Evolutionary conservation across 1,140 invertebrate species (phyloP), one percentile per base, ranked within the genome.

Genomic region (Aleiodes sp.): DNA sequence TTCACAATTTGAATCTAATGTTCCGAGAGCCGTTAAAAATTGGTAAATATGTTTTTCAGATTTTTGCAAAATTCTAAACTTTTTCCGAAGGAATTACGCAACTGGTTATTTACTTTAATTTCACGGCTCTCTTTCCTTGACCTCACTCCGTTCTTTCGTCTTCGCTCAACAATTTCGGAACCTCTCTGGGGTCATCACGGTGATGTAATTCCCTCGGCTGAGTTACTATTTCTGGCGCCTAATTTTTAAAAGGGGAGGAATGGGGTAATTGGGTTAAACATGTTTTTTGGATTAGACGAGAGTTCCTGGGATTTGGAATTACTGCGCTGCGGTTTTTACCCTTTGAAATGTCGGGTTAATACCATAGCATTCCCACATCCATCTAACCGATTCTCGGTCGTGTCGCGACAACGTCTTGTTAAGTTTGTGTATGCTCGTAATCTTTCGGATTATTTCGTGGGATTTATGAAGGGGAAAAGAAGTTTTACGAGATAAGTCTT

Each of bases 221-320:
- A 2, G 46, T 21, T 52, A 24, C 46, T 52, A 52, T 52, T 52
- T 52, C 16, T 24, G 46, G 46, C 2, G 28, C 21, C 29, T 28
- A n/a, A 6, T n/a, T 24, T 65, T 52, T 64, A 9, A 8, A 28
- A 16, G 39, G 29, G 28, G 9, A 43, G 7, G 19, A 28, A 12
- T n/a, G 33, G 65, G 19, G 26, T 67, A 63, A 63, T 63, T 64
- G 29, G 60, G 57, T 63, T 57, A 62, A 68, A 59, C 70, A 71
- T 43, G 31, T 71, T 71, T 71, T 71, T 71, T 64, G 60, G 65
- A 67, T 67, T 71, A 70, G 56, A 66, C 39, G 19, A 35, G 14
- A 4, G 31, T 28, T 29, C 12, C 24, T n/a, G 52, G 35, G 14
- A 60, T 68, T 46, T 8, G 16, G 52, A 28, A 14, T 43, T 37